Conservation (phyloP, 1,140 invertebrate genomes). For the Calliphora vicina region DNA sequence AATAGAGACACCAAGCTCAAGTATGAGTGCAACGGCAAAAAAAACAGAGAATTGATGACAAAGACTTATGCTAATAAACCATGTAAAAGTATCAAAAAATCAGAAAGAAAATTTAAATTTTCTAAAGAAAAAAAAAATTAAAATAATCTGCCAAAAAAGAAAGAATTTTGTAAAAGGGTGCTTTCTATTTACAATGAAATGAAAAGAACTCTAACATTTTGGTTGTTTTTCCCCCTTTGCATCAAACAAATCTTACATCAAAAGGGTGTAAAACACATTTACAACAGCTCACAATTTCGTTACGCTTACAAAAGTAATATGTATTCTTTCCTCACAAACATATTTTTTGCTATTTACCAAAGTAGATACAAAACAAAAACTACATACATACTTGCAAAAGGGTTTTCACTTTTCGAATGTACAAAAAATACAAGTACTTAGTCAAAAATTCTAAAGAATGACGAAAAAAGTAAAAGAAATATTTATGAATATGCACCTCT, state of each 20-base stretch:
- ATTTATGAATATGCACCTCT: slow-evolving; percentile 26
- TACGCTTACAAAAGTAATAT: slow-evolving; percentile 14
- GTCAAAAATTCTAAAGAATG: not conserved
- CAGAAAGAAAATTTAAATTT: not conserved
- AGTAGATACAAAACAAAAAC: not conserved
- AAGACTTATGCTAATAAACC: slow-evolving; percentile 32
- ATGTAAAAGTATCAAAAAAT: slow-evolving; percentile 23
- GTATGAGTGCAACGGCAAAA: not conserved
- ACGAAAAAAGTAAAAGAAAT: not conserved
- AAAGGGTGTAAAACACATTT: slow-evolving; percentile 30
- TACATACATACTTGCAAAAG: not conserved
- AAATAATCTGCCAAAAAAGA: slow-evolving; percentile 5
- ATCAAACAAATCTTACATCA: not conserved
- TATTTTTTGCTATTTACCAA: not conserved
- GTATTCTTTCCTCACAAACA: too few species aligned
- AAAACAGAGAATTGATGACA: slow-evolving; percentile 6
- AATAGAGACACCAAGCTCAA: not conserved
- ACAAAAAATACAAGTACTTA: not conserved
- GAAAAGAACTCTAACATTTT: not conserved
- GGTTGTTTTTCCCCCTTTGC: not conserved
- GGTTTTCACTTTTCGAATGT: not conserved
- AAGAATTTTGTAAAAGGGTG: not conserved
- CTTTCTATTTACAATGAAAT: not conserved
- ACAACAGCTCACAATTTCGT: slow-evolving; percentile 16
- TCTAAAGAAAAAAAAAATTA: not conserved